Evolutionary conservation across 2,797 vertebrate species (phyloP), one percentile per base, ranked within the genome.

Genomic region (Eupleurogrammus muticus): DNA sequence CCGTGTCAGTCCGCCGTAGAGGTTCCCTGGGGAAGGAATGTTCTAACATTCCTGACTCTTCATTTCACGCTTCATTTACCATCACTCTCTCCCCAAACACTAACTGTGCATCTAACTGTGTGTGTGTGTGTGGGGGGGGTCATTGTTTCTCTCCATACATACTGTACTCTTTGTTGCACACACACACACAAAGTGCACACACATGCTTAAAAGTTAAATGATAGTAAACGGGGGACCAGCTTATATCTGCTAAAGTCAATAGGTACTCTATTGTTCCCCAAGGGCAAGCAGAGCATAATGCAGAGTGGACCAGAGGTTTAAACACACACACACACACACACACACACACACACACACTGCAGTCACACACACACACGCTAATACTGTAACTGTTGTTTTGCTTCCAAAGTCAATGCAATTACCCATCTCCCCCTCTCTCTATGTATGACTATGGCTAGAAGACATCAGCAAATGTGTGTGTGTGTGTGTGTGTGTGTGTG

Each of bases 51-150:
- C 86, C 88, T 79, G 83, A 85, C 87, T 91, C 89, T 85, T 93
- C 92, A 93, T 92, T 92, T 91, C 90, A 91, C 79, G 65, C 89
- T 90, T 93, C 90, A 92, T 93, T 93, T 87, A 84, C 66, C 86
- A 73, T 75, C 88, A 89, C 87, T 86, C 79, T 85, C 77, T 76
- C 86, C 87, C 80, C 84, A 91, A 89, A 88, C 87, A 83, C 83
- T 82, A 81, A 77, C 66, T 86, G 59, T 73, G 83, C 64, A 70
- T 81, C 62, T 75, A 77, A 52, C 74, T 76, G 61, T 59, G 74
- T 23, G 48, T 64, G 53, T 50, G 34, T 54, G 51, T 36, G 20
- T 59, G 19, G 61, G 79, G 70, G 72, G 53, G 9, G 70, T 74
- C 55, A 6, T 28, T 28, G 28, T 59, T 52, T 65, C 58, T 65